Base-by-base conservation (phyloP, 2,113 vertebrate genomes). In the Trichomycterus rosablanca region DNA sequence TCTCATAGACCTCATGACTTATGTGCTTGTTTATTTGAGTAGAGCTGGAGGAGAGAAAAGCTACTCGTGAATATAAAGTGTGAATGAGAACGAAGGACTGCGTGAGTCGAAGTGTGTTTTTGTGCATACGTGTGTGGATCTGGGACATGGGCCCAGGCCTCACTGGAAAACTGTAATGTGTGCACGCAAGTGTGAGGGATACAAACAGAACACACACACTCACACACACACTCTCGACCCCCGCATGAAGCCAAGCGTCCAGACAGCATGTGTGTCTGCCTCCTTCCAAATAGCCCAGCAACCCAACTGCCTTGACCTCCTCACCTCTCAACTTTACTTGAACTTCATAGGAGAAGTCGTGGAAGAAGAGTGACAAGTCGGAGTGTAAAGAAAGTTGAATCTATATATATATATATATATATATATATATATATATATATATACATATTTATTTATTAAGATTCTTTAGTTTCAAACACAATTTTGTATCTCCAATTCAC, bases 241-340 rank as follows among this genome's bases (percentile, higher is more conserved):
- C 53, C 60, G 40, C 53, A 42, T 19, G 28, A 57, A 61, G 40
- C 45, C 42, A 56, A 57, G 43, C 24, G 52, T 68, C 68, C 72
- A 70, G 68, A 74, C 75, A 44, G 59, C 68, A 60, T 73, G 81
- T 83, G 79, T 80, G 83, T 84, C 85, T 87, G 82, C 78, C 80
- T 74, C 76, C 85, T 84, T 81, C 78, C 60, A 61, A 86, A 82
- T 81, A 83, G 80, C 77, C 74, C 78, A 75, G 83, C 80, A 84
- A 85, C 84, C 86, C 87, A 90, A 88, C 88, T 86, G 83, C 80
- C 83, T 74, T 81, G 88, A 87, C 91, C 90, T 89, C 84, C 86
- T 90, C 79, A 87, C 88, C 89, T 88, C 87, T 90, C 78, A 90
- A 88, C 89, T 90, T 81, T 79, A 78, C 80, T 82, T 92, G 87